These are phyloP conservation scores for Beaufortia kweichowensis DNA, from an alignment of 2,113 vertebrate genomes.

Conservation along the genomic window DNA sequence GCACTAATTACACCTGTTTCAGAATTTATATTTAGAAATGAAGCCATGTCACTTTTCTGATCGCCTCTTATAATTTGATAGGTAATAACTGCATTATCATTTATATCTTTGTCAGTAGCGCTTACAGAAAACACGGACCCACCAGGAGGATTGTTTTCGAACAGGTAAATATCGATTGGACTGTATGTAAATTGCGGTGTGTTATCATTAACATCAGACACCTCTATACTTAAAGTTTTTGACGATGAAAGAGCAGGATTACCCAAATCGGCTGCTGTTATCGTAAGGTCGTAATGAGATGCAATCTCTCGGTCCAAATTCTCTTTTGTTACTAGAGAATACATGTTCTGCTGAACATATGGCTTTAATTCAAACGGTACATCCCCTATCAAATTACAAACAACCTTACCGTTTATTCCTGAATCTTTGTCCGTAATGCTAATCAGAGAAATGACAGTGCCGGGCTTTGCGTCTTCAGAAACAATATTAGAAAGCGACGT, in stretches of 20 bases:
- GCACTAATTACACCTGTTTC: slow-evolving; percentile 62
- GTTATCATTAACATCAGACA: slow-evolving; percentile 72
- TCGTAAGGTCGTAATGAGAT: slow-evolving; percentile 69
- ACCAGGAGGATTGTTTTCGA: slow-evolving; percentile 66
- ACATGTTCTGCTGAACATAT: slow-evolving; percentile 66
- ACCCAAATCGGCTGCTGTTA: slow-evolving; percentile 65
- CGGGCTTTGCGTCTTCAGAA: slow-evolving; percentile 65
- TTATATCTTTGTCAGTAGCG: slow-evolving; percentile 59
- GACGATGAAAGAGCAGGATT: slow-evolving; percentile 55
- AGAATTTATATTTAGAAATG: slow-evolving; percentile 63
- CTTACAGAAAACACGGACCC: slow-evolving; percentile 61
- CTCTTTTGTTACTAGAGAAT: slow-evolving; percentile 65
- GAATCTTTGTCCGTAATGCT: slow-evolving; percentile 70
- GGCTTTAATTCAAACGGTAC: slow-evolving; percentile 70
- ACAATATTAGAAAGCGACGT: slow-evolving; percentile 61
- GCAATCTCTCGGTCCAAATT: slow-evolving; percentile 61
- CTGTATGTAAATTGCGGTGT: slow-evolving; percentile 59
- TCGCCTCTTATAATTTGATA: slow-evolving; percentile 57
- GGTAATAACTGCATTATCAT: slow-evolving; percentile 62
- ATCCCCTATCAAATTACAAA: slow-evolving; percentile 56
- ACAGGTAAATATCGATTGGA: slow-evolving; percentile 55
- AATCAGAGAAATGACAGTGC: slow-evolving; percentile 69
- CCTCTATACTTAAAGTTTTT: slow-evolving; percentile 60
- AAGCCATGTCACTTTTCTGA: slow-evolving; percentile 12
- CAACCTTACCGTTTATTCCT: slow-evolving; percentile 65